Percentiles rank a stretch among this genome's conserved stretches.
These are phyloP conservation scores for Cirrhinus mrigala DNA, from an alignment of 2,797 vertebrate genomes.

Conservation along the genomic window DNA sequence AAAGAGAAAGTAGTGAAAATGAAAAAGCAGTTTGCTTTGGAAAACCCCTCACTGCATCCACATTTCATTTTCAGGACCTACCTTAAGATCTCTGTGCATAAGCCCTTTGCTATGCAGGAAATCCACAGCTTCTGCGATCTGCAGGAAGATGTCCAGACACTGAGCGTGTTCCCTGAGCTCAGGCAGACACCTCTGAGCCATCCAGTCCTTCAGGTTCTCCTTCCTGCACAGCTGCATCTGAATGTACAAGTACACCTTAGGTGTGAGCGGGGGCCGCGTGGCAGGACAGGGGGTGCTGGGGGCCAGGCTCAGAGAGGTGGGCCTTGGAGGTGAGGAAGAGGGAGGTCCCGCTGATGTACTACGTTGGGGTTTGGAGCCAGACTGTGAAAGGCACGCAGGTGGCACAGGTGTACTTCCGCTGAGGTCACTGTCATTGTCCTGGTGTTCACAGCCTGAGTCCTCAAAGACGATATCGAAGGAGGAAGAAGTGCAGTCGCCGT, in stretches of 20 bases:
- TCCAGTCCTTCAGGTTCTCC: slow-evolving; percentile 99
- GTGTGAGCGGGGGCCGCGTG: slow-evolving; percentile 83
- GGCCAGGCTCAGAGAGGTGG: slow-evolving; percentile 87
- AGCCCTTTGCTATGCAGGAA: slow-evolving; percentile 97
- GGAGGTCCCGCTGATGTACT: slow-evolving; percentile 53
- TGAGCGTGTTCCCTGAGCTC: slow-evolving; percentile 88
- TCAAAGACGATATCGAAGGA: slow-evolving; percentile 96
- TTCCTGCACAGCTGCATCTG: slow-evolving; percentile 99
- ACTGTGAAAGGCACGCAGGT: slow-evolving; percentile 49
- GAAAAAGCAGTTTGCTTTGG: neutral
- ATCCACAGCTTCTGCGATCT: slow-evolving; percentile 95
- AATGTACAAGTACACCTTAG: slow-evolving; percentile 98
- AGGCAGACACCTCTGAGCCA: slow-evolving; percentile 86
- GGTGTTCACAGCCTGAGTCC: slow-evolving; percentile 93
- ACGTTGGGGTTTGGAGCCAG: slow-evolving; percentile 49
- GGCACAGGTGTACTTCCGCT: slow-evolving; percentile 59
- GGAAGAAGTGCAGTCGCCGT: slow-evolving; percentile 91
- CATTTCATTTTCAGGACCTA: slow-evolving; percentile 59
- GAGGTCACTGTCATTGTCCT: slow-evolving; percentile 75
- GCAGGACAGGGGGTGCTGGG: slow-evolving; percentile 73
- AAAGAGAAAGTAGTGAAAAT: neutral
- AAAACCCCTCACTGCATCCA: neutral
- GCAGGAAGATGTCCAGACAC: slow-evolving; percentile 94
- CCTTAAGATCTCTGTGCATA: slow-evolving; percentile 99
- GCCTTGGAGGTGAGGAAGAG: slow-evolving; percentile 80